Evolutionary conservation across 30 jellyfish, hydroid and myxozoan genomes (phyloP).

Genomic region (Pseudorhiza aurosa): DNA sequence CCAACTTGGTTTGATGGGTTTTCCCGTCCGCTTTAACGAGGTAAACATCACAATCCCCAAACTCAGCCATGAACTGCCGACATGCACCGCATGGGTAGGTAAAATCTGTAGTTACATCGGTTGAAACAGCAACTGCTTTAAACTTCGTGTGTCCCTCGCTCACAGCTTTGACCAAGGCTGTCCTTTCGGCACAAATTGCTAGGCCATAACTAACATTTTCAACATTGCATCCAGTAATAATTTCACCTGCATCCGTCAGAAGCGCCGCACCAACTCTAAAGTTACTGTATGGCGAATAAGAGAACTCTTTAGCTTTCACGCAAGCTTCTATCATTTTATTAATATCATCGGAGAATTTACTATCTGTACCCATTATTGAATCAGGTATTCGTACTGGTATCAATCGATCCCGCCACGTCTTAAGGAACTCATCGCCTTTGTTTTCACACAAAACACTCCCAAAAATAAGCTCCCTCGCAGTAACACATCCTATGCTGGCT

Average conservation of each 20-base stretch:
- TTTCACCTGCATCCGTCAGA: conserved; percentile 59
- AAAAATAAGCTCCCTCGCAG: too few relatives aligned
- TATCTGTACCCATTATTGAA: conserved; percentile 11
- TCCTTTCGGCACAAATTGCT: conserved; percentile 97
- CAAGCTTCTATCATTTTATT: conserved; percentile 50
- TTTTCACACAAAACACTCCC: too few relatives aligned
- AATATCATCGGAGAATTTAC: background rate
- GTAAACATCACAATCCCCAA: conserved; percentile 84
- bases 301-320: conserved; percentile 68
- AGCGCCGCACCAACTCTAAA: conserved; percentile 94
- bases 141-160: conserved; percentile 88
- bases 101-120: conserved; percentile 72
- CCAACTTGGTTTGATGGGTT: conserved; percentile 4
- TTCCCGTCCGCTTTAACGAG: conserved; percentile 47
- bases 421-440: too few relatives aligned
- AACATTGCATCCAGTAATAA: conserved; percentile 90
- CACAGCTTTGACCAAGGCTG: conserved; percentile 94
- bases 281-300: conserved; percentile 86
- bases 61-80: conserved; percentile 96
- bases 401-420: conserved; percentile 32
- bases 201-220: conserved; percentile 97
- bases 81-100: conserved; percentile 97
- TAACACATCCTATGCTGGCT: too few relatives aligned
- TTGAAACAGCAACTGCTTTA: conserved; percentile 85
- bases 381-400: background rate